Percentiles rank a stretch among this genome's conserved stretches.
Evolutionary conservation across 2,797 vertebrate genomes (phyloP).

Genomic region (Zalophus californianus): DNA sequence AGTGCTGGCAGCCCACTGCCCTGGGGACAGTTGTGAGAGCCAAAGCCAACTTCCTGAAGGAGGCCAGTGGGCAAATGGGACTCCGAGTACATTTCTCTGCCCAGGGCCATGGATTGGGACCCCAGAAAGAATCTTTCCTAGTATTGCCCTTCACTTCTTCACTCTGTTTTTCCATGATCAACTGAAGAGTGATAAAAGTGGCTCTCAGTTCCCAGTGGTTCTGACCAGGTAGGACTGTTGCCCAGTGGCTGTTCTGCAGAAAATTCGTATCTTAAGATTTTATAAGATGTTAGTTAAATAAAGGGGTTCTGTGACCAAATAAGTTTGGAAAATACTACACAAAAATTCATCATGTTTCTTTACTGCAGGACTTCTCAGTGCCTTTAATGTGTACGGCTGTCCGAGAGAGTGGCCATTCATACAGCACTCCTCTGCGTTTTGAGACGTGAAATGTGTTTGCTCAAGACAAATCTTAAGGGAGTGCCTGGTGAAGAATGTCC

Average conservation of each 20-base stretch:
- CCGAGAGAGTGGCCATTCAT: not conserved
- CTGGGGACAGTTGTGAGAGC: not conserved
- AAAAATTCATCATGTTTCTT: not conserved
- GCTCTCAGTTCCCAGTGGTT: not conserved
- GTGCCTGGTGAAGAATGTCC: fast-evolving
- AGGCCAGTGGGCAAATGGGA: not conserved
- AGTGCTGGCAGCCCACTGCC: not conserved
- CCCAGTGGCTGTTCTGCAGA: not conserved
- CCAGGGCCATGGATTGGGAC: too few relatives aligned
- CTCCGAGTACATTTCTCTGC: not conserved
- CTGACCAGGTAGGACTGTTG: not conserved
- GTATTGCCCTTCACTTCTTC: not conserved
- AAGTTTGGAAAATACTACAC: not conserved
- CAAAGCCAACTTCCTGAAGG: not conserved
- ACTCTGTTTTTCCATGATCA: not conserved
- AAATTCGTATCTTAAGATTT: not conserved
- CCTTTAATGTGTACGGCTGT: not conserved
- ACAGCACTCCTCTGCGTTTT: not conserved
- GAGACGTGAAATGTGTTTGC: not conserved
- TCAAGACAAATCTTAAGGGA: not conserved
- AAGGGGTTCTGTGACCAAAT: not conserved
- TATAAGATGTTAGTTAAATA: not conserved
- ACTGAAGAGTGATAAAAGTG: fast-evolving
- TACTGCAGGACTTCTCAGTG: not conserved
- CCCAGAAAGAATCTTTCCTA: not conserved